These are phyloP conservation scores for Saturnia pavonia DNA, from an alignment of 2,888 invertebrate genomes.

Conservation along the genomic window DNA sequence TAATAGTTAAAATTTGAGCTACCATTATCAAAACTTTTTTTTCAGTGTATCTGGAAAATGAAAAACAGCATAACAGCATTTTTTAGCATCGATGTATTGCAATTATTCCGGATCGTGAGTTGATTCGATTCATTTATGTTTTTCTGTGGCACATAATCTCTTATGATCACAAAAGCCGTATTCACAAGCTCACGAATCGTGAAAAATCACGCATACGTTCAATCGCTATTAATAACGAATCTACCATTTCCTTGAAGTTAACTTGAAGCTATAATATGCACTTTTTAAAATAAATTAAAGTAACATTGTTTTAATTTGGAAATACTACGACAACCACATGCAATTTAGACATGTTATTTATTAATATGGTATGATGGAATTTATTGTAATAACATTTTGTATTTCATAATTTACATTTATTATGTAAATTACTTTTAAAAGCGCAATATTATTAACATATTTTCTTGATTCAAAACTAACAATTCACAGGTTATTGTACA, in stretches of 20 bases:
- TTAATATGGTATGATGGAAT: neutral
- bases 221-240: no score
- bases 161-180: no score
- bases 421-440: neutral
- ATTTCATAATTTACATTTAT: neutral
- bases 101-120: no score
- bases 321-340: neutral
- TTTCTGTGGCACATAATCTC: no score
- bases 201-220: no score
- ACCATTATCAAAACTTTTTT: no score
- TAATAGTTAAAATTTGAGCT: no score
- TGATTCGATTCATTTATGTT: no score
- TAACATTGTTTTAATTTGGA: neutral
- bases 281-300: neutral
- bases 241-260: neutral
- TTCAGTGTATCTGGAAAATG: no score
- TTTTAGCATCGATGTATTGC: no score
- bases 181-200: no score
- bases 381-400: constrained; percentile 2
- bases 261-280: neutral
- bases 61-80: no score
- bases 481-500: neutral
- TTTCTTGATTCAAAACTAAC: neutral
- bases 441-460: neutral
- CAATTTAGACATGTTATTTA: neutral